Conservation (phyloP, 2,888 invertebrate species). For the Temnothorax unifasciatus region DNA sequence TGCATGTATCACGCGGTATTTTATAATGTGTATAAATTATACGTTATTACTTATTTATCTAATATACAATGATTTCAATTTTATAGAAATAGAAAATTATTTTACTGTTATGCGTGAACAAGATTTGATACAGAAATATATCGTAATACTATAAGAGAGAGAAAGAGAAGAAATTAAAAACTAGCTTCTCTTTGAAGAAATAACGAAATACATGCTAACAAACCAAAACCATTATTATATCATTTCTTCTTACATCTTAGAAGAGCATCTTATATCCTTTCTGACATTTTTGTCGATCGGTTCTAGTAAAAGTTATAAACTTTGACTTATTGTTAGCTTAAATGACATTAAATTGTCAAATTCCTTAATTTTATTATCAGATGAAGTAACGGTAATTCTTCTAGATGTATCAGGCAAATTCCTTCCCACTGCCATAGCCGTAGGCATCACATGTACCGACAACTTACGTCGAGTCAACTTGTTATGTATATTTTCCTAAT, state of each 20-base stretch:
- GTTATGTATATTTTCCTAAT: slow-evolving; percentile 22
- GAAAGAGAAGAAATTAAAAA: no score
- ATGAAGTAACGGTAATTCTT: not conserved
- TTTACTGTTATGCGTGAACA: not conserved
- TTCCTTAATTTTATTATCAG: slow-evolving; percentile 83
- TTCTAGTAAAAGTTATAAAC: slow-evolving; percentile 92
- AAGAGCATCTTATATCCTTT: no score
- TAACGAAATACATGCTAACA: not conserved
- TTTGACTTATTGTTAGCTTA: slow-evolving; percentile 90
- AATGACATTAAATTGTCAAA: slow-evolving; percentile 93
- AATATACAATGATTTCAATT: not conserved
- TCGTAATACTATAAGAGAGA: not conserved
- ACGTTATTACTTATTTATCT: not conserved
- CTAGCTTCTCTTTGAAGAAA: no score
- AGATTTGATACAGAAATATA: not conserved
- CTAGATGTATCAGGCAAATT: slow-evolving; percentile 53
- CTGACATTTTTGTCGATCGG: no score
- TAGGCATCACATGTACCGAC: slow-evolving; percentile 92
- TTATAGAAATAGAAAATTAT: not conserved
- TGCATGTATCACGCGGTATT: not conserved
- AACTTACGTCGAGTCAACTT: slow-evolving; percentile 89
- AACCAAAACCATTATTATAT: no score
- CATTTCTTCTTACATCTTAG: no score
- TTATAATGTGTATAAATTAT: not conserved
- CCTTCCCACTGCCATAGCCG: slow-evolving; percentile 86